These are phyloP conservation scores for Tenthredo amoena DNA, from an alignment of 2,888 invertebrate genomes.

Conservation along the genomic window DNA sequence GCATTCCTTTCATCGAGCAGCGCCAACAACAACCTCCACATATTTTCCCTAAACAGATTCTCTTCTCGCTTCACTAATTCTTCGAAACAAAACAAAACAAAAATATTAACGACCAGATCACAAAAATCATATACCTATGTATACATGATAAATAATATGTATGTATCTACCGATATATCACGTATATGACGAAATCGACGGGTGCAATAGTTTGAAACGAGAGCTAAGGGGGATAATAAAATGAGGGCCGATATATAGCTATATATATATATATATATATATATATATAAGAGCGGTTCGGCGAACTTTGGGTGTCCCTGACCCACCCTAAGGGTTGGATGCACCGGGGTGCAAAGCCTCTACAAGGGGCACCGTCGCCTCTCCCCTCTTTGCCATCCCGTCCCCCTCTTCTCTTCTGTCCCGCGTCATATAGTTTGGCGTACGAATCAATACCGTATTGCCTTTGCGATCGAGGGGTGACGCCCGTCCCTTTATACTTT, in stretches of 20 bases:
- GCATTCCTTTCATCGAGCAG: slow-evolving; percentile 72
- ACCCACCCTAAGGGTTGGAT: slow-evolving; percentile 73
- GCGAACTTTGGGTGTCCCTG: slow-evolving; percentile 69
- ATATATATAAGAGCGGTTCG: slow-evolving; percentile 14
- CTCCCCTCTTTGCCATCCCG: background rate
- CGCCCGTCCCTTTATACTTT: background rate
- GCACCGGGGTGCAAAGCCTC: slow-evolving; percentile 37
- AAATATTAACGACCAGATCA: background rate
- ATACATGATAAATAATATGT: background rate
- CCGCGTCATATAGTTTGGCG: slow-evolving; percentile 12
- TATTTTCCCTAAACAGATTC: background rate
- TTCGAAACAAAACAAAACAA: too few species aligned
- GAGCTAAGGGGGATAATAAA: background rate
- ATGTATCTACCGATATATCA: too few species aligned
- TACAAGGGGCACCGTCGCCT: slow-evolving; percentile 27
- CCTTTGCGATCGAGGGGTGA: background rate
- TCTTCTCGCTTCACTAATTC: too few species aligned
- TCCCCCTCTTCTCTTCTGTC: background rate
- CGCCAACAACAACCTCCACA: background rate
- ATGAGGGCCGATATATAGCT: background rate
- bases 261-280: too few species aligned
- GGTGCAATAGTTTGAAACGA: background rate
- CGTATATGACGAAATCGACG: background rate
- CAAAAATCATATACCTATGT: background rate
- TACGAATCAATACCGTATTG: slow-evolving; percentile 36